phyloP scores from a whole-genome alignment of 2,797 vertebrate species.

The Remorina albescens region DNA sequence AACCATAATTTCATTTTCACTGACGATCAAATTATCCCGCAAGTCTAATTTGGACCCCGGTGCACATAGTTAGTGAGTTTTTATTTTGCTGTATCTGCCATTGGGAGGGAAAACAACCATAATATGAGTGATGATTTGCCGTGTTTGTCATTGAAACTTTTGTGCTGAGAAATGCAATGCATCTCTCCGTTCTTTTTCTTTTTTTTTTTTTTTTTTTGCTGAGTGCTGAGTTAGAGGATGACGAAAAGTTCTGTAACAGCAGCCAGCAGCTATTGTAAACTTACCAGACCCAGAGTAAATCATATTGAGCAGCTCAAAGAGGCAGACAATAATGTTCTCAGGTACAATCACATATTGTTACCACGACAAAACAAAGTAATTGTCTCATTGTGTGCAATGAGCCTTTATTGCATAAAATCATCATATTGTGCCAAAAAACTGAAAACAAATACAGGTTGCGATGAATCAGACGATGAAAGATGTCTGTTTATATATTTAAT shows the following conservation, averaged over 20 bases:
- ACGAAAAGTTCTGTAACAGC: constrained; percentile 65
- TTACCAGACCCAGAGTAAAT: constrained; percentile 32
- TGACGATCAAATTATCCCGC: constrained; percentile 68
- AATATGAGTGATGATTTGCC: constrained; percentile 30
- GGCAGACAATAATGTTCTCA: neutral
- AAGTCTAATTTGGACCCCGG: constrained; percentile 54
- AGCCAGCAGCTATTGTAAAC: constrained; percentile 40
- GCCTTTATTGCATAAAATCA: neutral
- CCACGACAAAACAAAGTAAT: neutral
- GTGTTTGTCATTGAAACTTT: constrained; percentile 31
- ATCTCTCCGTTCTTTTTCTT: neutral
- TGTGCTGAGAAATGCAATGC: constrained; percentile 23
- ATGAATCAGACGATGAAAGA: neutral
- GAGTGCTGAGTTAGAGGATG: constrained; percentile 57
- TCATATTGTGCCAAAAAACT: neutral
- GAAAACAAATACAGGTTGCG: neutral
- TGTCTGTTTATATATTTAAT: neutral
- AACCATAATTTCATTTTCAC: constrained; percentile 67
- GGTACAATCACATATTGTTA: constrained; percentile 18
- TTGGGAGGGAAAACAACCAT: constrained; percentile 28
- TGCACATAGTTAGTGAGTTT: constrained; percentile 36
- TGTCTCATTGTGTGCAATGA: neutral
- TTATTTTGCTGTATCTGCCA: constrained; percentile 23
- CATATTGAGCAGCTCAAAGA: constrained; percentile 9
- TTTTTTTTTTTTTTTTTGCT: constrained; percentile 36